Evolutionary conservation across 2,888 invertebrate genomes (phyloP).

Genomic region (Torymus aiolomorphi): DNA sequence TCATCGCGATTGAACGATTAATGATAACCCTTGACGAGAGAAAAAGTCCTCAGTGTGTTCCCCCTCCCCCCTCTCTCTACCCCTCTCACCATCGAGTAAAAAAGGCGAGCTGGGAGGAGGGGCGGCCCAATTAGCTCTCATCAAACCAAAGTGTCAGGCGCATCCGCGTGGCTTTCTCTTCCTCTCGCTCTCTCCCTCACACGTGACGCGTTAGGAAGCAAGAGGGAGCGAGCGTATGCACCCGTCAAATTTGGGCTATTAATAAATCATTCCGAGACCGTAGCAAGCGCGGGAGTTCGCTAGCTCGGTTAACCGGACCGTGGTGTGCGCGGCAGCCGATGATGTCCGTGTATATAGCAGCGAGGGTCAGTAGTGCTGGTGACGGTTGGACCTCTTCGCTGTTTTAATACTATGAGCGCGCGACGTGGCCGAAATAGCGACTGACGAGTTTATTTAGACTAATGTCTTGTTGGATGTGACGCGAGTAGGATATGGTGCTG

Average conservation of each 20-base stretch:
- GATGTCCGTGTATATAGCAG: no score
- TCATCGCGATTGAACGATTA: conserved; percentile 49
- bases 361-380: no score
- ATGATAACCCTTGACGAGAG: conserved; percentile 44
- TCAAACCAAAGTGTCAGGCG: conserved; percentile 62
- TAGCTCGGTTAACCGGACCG: conserved; percentile 27
- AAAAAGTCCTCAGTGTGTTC: conserved; percentile 17
- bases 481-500: no score
- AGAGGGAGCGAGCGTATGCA: conserved; percentile 33
- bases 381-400: no score
- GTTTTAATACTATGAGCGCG: no score
- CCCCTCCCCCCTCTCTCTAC: background rate
- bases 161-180: conserved; percentile 61
- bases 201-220: no score
- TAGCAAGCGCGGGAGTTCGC: conserved; percentile 36
- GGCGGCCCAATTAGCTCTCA: conserved; percentile 61
- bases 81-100: background rate
- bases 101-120: background rate
- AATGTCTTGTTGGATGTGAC: no score
- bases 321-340: background rate
- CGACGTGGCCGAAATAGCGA: no score
- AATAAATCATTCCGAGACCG: conserved; percentile 66
- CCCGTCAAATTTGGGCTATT: conserved; percentile 63
- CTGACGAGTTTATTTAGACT: no score
- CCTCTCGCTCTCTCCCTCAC: conserved; percentile 34